Evolutionary conservation across 2,797 vertebrate genomes (phyloP).

Genomic region (Nasua narica): DNA sequence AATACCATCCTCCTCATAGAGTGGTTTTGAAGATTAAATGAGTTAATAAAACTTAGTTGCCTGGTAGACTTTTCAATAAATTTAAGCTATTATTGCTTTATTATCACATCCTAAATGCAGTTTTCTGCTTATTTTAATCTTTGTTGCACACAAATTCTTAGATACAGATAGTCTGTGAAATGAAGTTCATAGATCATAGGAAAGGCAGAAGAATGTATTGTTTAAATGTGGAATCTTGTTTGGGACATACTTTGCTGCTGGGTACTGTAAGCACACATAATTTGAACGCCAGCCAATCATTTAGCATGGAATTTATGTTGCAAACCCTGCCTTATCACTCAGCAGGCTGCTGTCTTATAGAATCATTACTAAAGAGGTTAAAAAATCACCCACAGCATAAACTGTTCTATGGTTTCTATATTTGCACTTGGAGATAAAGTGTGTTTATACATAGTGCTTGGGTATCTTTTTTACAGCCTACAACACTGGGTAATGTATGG

Average conservation of each 20-base stretch:
- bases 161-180: constrained; percentile 28
- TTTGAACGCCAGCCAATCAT: constrained; percentile 55
- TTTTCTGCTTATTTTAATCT: constrained; percentile 41
- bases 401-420: constrained; percentile 54
- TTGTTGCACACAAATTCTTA: constrained; percentile 19
- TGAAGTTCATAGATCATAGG: constrained; percentile 21
- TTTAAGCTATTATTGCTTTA: neutral
- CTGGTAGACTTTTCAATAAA: neutral
- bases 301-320: constrained; percentile 61
- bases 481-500: neutral
- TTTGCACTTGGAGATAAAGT: constrained; percentile 57
- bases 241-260: constrained; percentile 46
- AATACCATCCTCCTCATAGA: neutral
- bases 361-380: constrained; percentile 33
- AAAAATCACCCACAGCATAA: constrained; percentile 29
- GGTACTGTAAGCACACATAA: constrained; percentile 10
- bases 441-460: constrained; percentile 38
- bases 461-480: neutral
- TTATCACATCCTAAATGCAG: neutral
- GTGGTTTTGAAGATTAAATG: neutral
- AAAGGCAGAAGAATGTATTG: constrained; percentile 49
- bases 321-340: constrained; percentile 37
- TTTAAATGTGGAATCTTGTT: constrained; percentile 54
- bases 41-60: neutral
- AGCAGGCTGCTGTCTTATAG: constrained; percentile 54